phyloP scores from a whole-genome alignment of 2,113 vertebrate species.

The Solea senegalensis region DNA sequence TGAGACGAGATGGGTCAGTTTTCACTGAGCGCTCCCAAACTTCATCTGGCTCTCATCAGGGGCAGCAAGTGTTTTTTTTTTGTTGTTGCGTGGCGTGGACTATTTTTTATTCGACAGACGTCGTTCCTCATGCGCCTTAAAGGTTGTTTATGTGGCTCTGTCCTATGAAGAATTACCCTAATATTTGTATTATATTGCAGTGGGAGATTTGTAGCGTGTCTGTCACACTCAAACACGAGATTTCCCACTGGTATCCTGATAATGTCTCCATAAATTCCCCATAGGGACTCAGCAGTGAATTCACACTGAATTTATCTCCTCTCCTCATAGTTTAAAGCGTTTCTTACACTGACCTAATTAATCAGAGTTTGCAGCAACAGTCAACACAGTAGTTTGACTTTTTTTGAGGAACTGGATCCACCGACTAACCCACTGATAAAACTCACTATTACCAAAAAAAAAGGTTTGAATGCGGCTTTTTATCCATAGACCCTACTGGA shows the following conservation, averaged over 20 bases:
- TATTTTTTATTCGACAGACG: constrained; percentile 60
- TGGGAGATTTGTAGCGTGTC: constrained; percentile 41
- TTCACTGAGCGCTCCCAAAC: constrained; percentile 32
- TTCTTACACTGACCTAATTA: constrained; percentile 1
- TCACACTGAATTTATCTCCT: background rate
- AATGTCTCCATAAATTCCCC: constrained; percentile 15
- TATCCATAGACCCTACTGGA: no score
- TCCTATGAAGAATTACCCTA: constrained; percentile 51
- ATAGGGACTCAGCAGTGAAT: background rate
- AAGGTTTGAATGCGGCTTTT: no score
- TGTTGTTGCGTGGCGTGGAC: constrained; percentile 18
- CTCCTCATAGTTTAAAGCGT: background rate
- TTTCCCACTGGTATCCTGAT: constrained; percentile 31
- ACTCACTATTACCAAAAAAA: no score
- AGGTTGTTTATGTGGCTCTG: constrained; percentile 58
- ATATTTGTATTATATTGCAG: constrained; percentile 53
- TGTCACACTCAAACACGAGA: constrained; percentile 17
- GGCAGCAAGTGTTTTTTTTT: constrained; percentile 55
- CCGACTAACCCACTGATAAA: no score
- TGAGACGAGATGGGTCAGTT: constrained; percentile 59
- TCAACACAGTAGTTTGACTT: background rate
- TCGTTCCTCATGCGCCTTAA: constrained; percentile 60
- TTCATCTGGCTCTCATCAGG: constrained; percentile 70
- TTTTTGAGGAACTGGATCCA: background rate
- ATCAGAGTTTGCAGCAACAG: background rate